These are phyloP conservation scores for Terebella lapidaria DNA, from an alignment of 2,888 invertebrate species.

Conservation along the genomic window DNA sequence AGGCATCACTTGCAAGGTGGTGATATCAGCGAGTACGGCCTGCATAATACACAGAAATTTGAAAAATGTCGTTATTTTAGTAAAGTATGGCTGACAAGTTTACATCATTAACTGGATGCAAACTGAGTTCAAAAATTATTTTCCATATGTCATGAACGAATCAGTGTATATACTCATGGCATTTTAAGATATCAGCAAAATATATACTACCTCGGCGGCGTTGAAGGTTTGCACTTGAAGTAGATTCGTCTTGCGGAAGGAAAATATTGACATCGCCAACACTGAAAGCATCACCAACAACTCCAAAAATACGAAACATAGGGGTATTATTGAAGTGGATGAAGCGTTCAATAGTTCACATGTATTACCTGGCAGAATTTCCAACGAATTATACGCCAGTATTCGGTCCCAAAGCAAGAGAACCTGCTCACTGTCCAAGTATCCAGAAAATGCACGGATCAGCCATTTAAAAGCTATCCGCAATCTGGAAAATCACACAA, in stretches of 20 bases:
- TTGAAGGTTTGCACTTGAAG: slow-evolving; percentile 47
- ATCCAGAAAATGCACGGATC: slow-evolving; percentile 92
- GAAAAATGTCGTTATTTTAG: too few relatives aligned
- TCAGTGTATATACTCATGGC: not conserved
- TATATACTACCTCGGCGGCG: slow-evolving; percentile 45
- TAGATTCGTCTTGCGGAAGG: slow-evolving; percentile 52
- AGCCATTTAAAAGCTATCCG: slow-evolving; percentile 93
- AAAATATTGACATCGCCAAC: slow-evolving; percentile 51
- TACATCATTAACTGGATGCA: too few relatives aligned
- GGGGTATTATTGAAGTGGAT: not conserved
- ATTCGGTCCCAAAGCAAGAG: slow-evolving; percentile 88
- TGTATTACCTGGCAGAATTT: slow-evolving; percentile 71
- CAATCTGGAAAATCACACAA: slow-evolving; percentile 68
- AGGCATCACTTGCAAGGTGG: slow-evolving; percentile 49
- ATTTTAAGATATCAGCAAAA: slow-evolving; percentile 2
- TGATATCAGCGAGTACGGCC: slow-evolving; percentile 51
- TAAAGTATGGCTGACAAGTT: too few relatives aligned
- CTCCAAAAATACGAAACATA: not conserved
- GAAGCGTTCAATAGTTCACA: not conserved
- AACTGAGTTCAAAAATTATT: too few relatives aligned
- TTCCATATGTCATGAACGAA: too few relatives aligned
- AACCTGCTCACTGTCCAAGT: slow-evolving; percentile 85
- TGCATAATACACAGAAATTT: slow-evolving; percentile 20
- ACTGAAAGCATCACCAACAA: slow-evolving; percentile 35
- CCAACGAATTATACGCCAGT: slow-evolving; percentile 85